Evolutionary conservation across 1,140 invertebrate genomes (phyloP), one percentile per base, ranked within the genome.

Genomic region (Heliconius hewitsoni): DNA sequence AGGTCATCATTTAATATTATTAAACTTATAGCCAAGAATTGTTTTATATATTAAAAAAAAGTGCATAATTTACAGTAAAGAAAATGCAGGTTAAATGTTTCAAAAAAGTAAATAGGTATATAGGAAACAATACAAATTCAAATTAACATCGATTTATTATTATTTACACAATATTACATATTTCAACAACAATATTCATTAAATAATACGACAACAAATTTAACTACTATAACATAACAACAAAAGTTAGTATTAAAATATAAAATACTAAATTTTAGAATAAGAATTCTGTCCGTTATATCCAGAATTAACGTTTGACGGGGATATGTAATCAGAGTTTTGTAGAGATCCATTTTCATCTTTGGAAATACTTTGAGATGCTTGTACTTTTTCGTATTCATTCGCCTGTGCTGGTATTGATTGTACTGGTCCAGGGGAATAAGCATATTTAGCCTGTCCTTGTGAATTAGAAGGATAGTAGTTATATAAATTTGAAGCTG

Each of bases 401-500:
- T 73, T 87, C 9, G 83, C 60, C 8, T 78, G 70, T 27, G 83
- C 81, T 18, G 82, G 57, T 19, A 84, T 34, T 27, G 83, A 81
- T 8, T 82, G 57, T 8, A 84, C 37, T 19, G 85, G 78, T 55
- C 88, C 89, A 77, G 91, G 91, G 0, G 88, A 79, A 60, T 90
- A 84, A 72, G 82, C 87, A 72, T 94, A 93, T 74, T 94, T 95
- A 0, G 88, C 82, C 84, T 46, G 42, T 16, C 13, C 42, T 46
- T 95, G 94, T 9, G 89, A 83, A 81, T 89, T 91, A 3, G 89
- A 80, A 39, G 91, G 93, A 75, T 93, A 94, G 78, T 94, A 94
- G 74, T 92, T 93, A 60, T 93, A 91, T n/a, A 94, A 88, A 39
- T 89, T 91, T 78, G 91, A 93, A 23, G 87, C 82, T 18, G 91